Conservation (phyloP, 2,797 vertebrate genomes). For the Lagorchestes hirsutus region DNA sequence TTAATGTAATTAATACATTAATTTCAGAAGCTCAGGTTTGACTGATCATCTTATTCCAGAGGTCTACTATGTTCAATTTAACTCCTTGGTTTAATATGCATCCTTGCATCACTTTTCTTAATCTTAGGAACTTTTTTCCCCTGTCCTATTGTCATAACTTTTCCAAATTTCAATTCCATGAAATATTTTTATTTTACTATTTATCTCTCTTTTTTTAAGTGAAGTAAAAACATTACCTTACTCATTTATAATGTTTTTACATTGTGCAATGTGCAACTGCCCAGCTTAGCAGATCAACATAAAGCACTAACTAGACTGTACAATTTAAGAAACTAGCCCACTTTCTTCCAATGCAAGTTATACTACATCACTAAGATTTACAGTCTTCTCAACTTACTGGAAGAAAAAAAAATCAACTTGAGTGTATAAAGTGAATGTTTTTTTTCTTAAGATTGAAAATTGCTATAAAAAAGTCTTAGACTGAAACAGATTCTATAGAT, state of each 20-base stretch:
- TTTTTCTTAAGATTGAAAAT: background rate
- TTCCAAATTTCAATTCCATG: constrained; percentile 49
- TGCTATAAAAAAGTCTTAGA: background rate
- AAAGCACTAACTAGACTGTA: constrained; percentile 55
- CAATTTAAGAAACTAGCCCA: background rate
- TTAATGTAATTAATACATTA: no score
- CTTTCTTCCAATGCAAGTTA: background rate
- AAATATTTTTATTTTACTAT: background rate
- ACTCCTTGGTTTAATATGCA: background rate
- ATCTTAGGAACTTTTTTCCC: background rate
- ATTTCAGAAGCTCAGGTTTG: background rate
- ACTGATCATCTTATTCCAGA: background rate
- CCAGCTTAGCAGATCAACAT: constrained; percentile 65
- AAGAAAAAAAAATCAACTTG: accelerated
- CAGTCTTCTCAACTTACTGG: accelerated
- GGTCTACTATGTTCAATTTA: background rate
- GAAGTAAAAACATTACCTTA: background rate
- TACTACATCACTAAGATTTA: accelerated
- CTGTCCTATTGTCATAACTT: constrained; percentile 49
- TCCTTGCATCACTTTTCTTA: background rate
- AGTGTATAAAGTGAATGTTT: accelerated
- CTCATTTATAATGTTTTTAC: constrained; percentile 71
- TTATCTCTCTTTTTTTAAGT: constrained; percentile 22
- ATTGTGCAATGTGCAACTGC: constrained; percentile 71
- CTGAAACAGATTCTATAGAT: background rate